phyloP scores from a whole-genome alignment of 2,797 vertebrate species.

The Poecilia picta region DNA sequence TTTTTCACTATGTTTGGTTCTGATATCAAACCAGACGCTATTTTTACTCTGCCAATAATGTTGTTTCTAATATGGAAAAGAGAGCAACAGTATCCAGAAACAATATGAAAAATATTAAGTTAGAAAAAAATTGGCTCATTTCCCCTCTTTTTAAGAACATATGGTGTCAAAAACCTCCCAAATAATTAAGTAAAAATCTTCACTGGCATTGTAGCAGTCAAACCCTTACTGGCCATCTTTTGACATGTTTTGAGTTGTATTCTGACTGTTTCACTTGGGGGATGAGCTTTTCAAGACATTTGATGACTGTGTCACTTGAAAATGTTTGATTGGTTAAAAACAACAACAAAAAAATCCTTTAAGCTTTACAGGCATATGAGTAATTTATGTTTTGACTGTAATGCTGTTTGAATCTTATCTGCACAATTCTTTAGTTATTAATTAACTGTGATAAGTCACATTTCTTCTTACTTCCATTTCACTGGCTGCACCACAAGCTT shows the following conservation, averaged over 20 bases:
- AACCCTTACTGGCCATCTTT: neutral
- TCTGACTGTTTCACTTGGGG: neutral
- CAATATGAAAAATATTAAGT: neutral
- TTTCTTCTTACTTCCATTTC: neutral
- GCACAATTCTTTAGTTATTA: neutral
- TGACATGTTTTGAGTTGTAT: neutral
- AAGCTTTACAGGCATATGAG: neutral
- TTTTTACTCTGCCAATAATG: neutral
- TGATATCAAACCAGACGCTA: neutral
- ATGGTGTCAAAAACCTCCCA: neutral
- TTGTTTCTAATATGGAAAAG: neutral
- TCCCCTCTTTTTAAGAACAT: neutral
- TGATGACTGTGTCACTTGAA: neutral
- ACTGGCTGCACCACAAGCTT: neutral
- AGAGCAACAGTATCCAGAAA: no score
- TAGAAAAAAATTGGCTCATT: neutral
- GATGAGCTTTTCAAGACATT: neutral
- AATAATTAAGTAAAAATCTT: neutral
- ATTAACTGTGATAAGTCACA: neutral
- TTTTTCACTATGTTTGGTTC: no score
- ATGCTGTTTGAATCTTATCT: neutral
- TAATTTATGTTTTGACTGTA: neutral
- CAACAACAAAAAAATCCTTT: no score
- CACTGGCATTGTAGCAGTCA: neutral
- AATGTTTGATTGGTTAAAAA: neutral